These are phyloP conservation scores for Drosophila bocqueti DNA, from an alignment of 1,140 invertebrate species.

Conservation along the genomic window DNA sequence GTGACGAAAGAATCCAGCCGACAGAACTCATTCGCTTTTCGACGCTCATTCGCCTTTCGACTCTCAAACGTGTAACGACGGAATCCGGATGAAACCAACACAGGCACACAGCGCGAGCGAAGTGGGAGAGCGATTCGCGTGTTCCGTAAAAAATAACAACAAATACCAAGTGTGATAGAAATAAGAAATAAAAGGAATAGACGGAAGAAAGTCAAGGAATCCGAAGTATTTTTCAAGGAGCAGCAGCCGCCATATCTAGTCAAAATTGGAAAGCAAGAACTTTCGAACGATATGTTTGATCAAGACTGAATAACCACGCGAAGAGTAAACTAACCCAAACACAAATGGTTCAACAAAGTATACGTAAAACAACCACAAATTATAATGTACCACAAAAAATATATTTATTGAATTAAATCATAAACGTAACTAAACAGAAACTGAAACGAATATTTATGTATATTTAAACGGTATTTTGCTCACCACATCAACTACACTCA, in stretches of 20 bases:
- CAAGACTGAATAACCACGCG: constrained; percentile 69
- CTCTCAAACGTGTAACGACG: constrained; percentile 84
- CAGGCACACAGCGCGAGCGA: constrained; percentile 37
- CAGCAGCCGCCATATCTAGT: constrained; percentile 53
- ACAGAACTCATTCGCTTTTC: constrained; percentile 83
- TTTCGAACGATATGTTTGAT: constrained; percentile 60
- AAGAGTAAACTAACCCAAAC: constrained; percentile 45
- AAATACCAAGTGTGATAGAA: constrained; percentile 48
- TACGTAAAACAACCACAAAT: constrained; percentile 75
- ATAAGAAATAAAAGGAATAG: constrained; percentile 11
- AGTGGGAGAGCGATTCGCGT: constrained; percentile 47
- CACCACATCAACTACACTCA: constrained; percentile 56
- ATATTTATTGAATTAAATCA: constrained; percentile 68
- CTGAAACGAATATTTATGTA: constrained; percentile 55
- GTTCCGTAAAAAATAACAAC: constrained; percentile 39
- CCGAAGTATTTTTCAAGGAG: constrained; percentile 26
- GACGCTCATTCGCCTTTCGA: constrained; percentile 84
- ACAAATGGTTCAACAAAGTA: constrained; percentile 84
- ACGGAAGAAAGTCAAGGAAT: constrained; percentile 6
- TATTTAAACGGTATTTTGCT: constrained; percentile 76
- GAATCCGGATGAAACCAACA: constrained; percentile 71
- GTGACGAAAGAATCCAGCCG: constrained; percentile 75
- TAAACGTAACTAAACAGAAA: constrained; percentile 51
- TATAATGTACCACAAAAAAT: constrained; percentile 53
- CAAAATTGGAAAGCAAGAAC: constrained; percentile 44